Base-by-base conservation (phyloP, 2,888 invertebrate genomes). In the Conops quadrifasciatus region DNA sequence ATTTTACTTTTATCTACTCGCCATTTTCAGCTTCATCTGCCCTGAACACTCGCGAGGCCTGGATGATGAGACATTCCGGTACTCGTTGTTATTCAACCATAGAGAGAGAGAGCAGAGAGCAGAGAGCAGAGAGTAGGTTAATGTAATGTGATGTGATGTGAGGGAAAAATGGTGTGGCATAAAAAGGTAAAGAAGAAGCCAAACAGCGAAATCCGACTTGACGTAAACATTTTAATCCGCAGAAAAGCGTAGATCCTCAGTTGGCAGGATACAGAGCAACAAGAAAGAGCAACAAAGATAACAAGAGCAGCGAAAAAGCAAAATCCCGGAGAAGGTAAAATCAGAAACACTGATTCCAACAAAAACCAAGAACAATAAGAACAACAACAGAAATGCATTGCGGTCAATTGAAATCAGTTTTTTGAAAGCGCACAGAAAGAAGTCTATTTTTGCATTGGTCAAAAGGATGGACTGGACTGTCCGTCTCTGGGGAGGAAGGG, bases 171-270 rank as follows among this genome's bases (percentile, higher is more conserved):
- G 36, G 71, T 70, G 64, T 71, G 72, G 58, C 65, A 70, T 19
- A 53, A 45, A 66, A 69, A 30, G 43, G 7, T 30, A 47, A 59
- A 60, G 21, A 56, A 62, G 24, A 65, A 72, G 59, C 28, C 63
- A 64, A 68, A 45, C 53, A 67, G 65, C 56, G 75, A 74, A 75
- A 75, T 70, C 78, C 75, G 75, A 36, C 21, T 59, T 49, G 43
- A 58, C 59, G 45, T 58, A n/a, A 67, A 67, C 67, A 58, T 43
- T 58, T 67, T 67, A 67, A 67, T 67, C 66, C 58, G 47, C 15
- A 56, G 26, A 59, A 59, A 67, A 66, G 53, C 66, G 53, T 56
- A 30, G 30, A 36, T 36, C 36, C 36, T 36, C 36, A 36, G 9
- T 36, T 36, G 36, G 36, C 36, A 36, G 36, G 36, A 7, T 36